Conservation (phyloP, 2,888 invertebrate genomes). For the Tryphoninae sp. region DNA sequence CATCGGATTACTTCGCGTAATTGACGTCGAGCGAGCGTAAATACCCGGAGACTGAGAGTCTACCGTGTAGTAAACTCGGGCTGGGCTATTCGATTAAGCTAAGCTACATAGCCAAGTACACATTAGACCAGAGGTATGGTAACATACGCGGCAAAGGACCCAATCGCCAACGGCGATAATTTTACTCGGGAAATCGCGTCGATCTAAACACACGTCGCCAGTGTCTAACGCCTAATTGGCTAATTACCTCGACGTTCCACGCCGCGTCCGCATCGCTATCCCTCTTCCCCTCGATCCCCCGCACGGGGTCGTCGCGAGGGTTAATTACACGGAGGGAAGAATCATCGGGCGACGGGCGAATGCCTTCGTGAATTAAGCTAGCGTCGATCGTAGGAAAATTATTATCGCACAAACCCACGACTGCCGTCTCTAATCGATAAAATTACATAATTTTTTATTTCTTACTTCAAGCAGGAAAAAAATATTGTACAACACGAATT, state of each 20-base stretch:
- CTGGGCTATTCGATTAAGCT: slow-evolving; percentile 47
- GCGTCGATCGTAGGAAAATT: slow-evolving; percentile 34
- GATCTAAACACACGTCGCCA: slow-evolving; percentile 66
- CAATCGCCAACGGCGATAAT: slow-evolving; percentile 64
- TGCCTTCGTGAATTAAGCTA: slow-evolving; percentile 13
- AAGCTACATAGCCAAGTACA: slow-evolving; percentile 47
- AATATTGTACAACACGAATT: background rate
- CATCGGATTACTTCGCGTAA: slow-evolving; percentile 53
- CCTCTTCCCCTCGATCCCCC: slow-evolving; percentile 19
- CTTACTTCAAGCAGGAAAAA: background rate
- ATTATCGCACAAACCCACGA: slow-evolving; percentile 24
- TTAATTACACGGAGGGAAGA: slow-evolving; percentile 59
- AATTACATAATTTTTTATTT: slow-evolving; percentile 23
- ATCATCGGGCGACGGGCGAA: slow-evolving; percentile 36
- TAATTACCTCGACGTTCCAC: slow-evolving; percentile 57
- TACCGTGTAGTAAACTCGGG: slow-evolving; percentile 37
- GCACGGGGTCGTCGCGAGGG: slow-evolving; percentile 47
- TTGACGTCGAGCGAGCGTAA: slow-evolving; percentile 50
- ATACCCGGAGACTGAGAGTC: slow-evolving; percentile 41
- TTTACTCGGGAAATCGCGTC: slow-evolving; percentile 64
- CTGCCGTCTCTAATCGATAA: slow-evolving; percentile 35
- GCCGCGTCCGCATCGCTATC: slow-evolving; percentile 35
- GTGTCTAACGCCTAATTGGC: slow-evolving; percentile 67
- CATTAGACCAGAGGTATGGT: slow-evolving; percentile 14
- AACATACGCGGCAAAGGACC: slow-evolving; percentile 51